Conservation (phyloP, 2,888 invertebrate genomes). For the Xestia ashworthii region DNA sequence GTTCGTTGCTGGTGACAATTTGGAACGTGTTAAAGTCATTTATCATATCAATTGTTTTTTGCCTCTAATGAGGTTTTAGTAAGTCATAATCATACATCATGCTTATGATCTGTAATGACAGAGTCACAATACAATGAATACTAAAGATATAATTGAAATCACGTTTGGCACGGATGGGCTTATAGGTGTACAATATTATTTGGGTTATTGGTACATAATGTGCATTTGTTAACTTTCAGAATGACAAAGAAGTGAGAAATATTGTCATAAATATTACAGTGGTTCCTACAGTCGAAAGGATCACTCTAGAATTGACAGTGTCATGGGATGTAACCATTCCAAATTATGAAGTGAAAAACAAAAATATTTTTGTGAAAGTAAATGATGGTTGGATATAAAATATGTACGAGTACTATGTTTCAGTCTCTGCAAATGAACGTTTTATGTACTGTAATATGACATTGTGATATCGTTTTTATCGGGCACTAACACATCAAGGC, state of each 20-base stretch:
- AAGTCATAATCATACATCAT: constrained; percentile 53
- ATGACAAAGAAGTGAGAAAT: not conserved
- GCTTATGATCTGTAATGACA: constrained; percentile 47
- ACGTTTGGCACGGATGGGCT: constrained; percentile 39
- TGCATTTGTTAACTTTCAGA: constrained; percentile 11
- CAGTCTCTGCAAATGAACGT: not conserved
- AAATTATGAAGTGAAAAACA: not conserved
- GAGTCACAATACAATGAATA: constrained; percentile 43
- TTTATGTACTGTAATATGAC: constrained; percentile 9
- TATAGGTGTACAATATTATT: constrained; percentile 27
- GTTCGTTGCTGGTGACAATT: constrained; percentile 36
- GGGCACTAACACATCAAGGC: constrained; percentile 33
- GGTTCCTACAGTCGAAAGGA: not conserved
- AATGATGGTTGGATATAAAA: not conserved
- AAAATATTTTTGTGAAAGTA: not conserved
- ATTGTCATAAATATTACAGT: not conserved
- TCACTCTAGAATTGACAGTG: not conserved
- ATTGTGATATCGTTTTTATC: constrained; percentile 50
- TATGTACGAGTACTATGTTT: no score
- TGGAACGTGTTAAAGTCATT: constrained; percentile 47
- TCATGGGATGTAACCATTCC: not conserved
- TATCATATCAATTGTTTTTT: constrained; percentile 55
- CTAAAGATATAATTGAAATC: constrained; percentile 54
- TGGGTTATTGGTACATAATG: constrained; percentile 44
- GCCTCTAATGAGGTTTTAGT: constrained; percentile 42